Base-by-base conservation (phyloP, 2,888 invertebrate genomes). In the Cosmia pyralina region DNA sequence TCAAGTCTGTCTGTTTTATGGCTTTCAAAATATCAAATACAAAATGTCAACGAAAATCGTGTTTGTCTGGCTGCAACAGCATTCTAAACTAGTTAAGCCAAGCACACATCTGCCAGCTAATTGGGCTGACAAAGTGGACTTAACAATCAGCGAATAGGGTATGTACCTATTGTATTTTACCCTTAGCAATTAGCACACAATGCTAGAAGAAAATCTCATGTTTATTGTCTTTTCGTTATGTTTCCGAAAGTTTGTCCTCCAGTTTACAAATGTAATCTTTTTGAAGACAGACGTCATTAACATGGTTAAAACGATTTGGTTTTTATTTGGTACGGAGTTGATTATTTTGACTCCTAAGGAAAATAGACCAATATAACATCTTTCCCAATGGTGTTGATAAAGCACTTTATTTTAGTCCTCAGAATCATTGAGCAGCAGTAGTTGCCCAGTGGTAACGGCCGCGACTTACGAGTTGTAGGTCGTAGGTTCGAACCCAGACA, bases 31-130 rank as follows among this genome's bases (percentile, higher is more conserved):
- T 46, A 22, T 57, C 13, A 75, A 41, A 75, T 13, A 19, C 8
- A 53, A 38, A 80, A 75, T 65, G 50, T 55, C 44, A 76, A 38
- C 11, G 13, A 34, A 76, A 76, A 19, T 46, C 41, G 57, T 67
- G 50, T 67, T 63, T 15, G 44, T 19, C 22, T 17, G 4, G 53
- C 17, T 65, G 44, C 52, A 81, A 53, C 17, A 46, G 38, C 63
- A 83, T 69, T 83, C 38, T 55, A 38, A 62, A 72, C 65, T 66
- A 80, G 81, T 69, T 83, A 66, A 81, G 55, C 78, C 67, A 48
- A 55, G 68, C 53, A 57, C 28, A 62, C 66, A 75, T 64, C 63
- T 70, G 83, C 62, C 19, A 58, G 58, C 60, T 75, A 85, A 81
- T 70, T 81, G 67, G 81, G 53, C 59, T 34, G 75, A 60, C 69